phyloP scores from a whole-genome alignment of 1,140 invertebrate species.

The Hypothenemus hampei region DNA sequence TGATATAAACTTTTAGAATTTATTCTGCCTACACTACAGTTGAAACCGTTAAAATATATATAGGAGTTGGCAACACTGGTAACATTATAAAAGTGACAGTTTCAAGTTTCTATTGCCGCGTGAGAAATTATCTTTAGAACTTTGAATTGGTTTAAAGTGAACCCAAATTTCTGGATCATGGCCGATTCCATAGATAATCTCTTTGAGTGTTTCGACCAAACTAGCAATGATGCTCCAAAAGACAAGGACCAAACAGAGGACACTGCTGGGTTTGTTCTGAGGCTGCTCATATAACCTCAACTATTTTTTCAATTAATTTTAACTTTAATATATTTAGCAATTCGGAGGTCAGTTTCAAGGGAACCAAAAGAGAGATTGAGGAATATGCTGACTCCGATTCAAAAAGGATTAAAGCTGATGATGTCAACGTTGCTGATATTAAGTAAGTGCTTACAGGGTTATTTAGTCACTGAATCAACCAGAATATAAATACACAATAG shows the following conservation, averaged over 20 bases:
- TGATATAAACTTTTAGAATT: neutral
- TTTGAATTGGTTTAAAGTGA: neutral
- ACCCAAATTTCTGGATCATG: conserved; percentile 27
- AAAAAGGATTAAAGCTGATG: conserved; percentile 29
- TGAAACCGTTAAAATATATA: too few species aligned
- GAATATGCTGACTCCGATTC: conserved; percentile 10
- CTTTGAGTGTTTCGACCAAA: conserved; percentile 41
- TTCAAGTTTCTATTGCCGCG: conserved; percentile 5
- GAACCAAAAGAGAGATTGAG: conserved; percentile 18
- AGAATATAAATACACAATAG: neutral
- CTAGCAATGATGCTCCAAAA: conserved; percentile 6
- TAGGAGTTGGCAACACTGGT: neutral
- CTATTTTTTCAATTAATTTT: too few species aligned
- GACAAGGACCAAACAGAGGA: conserved; percentile 15
- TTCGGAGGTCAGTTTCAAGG: conserved; percentile 10
- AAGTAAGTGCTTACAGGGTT: conserved; percentile 32
- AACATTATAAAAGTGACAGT: neutral
- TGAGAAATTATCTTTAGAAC: neutral
- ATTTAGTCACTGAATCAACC: neutral
- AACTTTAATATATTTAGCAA: conserved; percentile 29
- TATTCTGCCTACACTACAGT: neutral
- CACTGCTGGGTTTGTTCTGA: conserved; percentile 31
- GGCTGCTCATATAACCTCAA: conserved; percentile 40
- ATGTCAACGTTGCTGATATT: conserved; percentile 36
- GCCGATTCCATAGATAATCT: conserved; percentile 41